These are phyloP conservation scores for Pterocles orientalis DNA, from an alignment of 2,113 vertebrate species.

Conservation along the genomic window DNA sequence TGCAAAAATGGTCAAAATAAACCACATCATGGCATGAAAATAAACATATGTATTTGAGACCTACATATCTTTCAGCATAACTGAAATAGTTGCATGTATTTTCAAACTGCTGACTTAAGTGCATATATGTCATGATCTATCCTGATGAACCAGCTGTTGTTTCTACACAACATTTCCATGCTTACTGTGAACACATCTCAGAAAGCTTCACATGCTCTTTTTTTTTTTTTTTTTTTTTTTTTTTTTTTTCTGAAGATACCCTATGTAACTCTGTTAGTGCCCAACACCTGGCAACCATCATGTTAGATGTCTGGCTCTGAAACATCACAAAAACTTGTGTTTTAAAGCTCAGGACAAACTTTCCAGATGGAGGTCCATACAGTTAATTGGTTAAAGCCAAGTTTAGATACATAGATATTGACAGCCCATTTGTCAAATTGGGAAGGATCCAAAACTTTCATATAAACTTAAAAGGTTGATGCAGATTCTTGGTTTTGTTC, in stretches of 20 bases:
- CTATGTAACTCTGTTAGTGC: not conserved
- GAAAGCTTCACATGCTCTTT: not conserved
- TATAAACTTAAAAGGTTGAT: not conserved
- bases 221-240: not conserved
- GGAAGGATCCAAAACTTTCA: not conserved
- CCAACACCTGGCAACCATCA: not conserved
- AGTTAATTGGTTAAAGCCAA: not conserved
- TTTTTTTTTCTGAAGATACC: not conserved
- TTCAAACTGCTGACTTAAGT: not conserved
- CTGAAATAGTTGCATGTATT: not conserved
- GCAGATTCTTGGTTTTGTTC: not conserved
- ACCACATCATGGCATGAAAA: not conserved
- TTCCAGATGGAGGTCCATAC: rapidly evolving
- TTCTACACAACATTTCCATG: not conserved
- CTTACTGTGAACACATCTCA: not conserved
- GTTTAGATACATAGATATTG: not conserved
- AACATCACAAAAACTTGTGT: not conserved
- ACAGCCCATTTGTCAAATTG: not conserved
- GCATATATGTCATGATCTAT: not conserved
- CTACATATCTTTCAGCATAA: not conserved
- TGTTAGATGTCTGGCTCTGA: not conserved
- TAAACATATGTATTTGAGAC: not conserved
- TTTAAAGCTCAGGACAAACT: not conserved
- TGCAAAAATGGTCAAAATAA: not conserved
- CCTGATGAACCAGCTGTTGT: not conserved